Base-by-base conservation (phyloP, 2,888 invertebrate species). In the Drosophila basisetae region DNA sequence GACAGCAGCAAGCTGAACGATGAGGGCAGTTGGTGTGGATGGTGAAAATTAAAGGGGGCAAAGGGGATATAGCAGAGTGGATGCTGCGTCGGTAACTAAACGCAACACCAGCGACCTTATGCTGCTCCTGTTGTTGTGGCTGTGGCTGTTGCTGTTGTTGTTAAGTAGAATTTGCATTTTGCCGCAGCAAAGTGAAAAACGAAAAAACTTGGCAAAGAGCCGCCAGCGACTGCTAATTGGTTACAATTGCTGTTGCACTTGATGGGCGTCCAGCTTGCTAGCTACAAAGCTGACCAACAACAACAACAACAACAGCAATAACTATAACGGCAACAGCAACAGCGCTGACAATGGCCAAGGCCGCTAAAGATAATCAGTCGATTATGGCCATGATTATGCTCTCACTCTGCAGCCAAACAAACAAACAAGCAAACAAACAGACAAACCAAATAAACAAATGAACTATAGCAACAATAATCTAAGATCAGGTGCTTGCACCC, bases 401-500 rank as follows among this genome's bases (percentile, higher is more conserved):
- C 81, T 76, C 71, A 82, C 74, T 86, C 76, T 47, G 68, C 68
- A 62, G 62, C 64, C 28, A 35, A 63, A 31, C 50, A 47, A 35
- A 65, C 47, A 50, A 22, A 13, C 43, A 39, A 18, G 18, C 39
- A 39, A 0, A 39, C 39, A n/a, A 10, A 18, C 18, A 37, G 1
- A 37, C 62, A 50, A 31, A 13, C 41, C 35, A 49, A 41, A n/a
- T 22, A 50, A 43, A 22, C 43, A 56, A 50, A 30, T 39, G n/a
- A 66, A 59, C 59, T 55, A 39, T 55, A 67, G 52, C 25, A 41
- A 47, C 35, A 68, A 41, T 49, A 61, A 49, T 33, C 28, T 30
- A n/a, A 41, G 69, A 56, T 68, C 73, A 91, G 84, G 86, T 91
- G 82, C 77, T 84, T 90, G 82, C 83, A 88, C 88, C 80, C 78